Evolutionary conservation across 2,797 vertebrate genomes (phyloP).

Genomic region (Morelia viridis): DNA sequence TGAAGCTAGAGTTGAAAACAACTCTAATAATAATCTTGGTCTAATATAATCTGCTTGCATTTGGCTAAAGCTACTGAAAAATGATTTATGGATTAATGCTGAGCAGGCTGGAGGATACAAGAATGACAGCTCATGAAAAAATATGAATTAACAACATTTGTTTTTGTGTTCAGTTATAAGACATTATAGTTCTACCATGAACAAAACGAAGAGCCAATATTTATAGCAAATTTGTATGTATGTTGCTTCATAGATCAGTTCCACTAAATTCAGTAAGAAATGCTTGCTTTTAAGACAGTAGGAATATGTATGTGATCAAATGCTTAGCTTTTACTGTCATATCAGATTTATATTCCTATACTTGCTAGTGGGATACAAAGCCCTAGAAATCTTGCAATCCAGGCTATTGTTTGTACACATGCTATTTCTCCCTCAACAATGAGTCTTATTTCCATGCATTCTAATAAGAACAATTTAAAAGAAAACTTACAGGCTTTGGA

Average conservation of each 20-base stretch:
- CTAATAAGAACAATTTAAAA: conserved; percentile 51
- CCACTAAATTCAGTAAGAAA: not conserved
- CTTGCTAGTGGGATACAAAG: not conserved
- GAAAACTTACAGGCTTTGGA: conserved; percentile 94
- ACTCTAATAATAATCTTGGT: not conserved
- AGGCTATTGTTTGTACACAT: not conserved
- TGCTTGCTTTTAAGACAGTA: not conserved
- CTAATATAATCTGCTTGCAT: conserved; percentile 20
- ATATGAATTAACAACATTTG: not conserved
- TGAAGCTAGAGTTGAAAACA: not conserved
- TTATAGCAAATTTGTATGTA: not conserved
- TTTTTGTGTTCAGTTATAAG: not conserved
- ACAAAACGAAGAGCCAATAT: not conserved
- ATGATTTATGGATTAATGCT: conserved; percentile 1
- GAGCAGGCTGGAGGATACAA: conserved; percentile 32
- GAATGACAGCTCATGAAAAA: conserved; percentile 1
- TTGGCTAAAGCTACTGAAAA: conserved; percentile 27
- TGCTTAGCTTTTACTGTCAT: not conserved
- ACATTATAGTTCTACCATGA: not conserved
- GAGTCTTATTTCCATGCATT: not conserved
- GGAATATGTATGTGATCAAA: not conserved
- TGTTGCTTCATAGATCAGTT: not conserved
- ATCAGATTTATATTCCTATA: not conserved
- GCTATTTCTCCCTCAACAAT: not conserved
- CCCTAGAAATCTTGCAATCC: not conserved